These are phyloP conservation scores for Torymus auratus DNA, from an alignment of 2,888 invertebrate species.

Conservation along the genomic window DNA sequence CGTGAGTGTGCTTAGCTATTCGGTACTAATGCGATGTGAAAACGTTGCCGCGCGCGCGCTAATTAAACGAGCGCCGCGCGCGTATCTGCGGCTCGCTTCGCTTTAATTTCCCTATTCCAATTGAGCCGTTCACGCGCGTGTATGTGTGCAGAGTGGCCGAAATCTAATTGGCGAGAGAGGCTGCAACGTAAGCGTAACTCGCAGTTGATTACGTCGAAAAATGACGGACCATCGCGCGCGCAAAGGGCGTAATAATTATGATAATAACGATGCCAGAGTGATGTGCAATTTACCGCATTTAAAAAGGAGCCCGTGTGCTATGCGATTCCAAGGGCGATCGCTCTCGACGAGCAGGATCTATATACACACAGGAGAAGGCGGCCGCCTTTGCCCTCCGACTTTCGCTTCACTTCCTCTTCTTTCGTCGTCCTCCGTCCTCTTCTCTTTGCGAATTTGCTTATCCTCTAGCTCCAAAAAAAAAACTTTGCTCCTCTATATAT, in stretches of 20 bases:
- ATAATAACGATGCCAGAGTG: too few relatives aligned
- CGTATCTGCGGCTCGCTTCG: neutral
- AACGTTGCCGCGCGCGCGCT: neutral
- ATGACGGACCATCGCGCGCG: too few relatives aligned
- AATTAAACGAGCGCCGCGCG: slow-evolving; percentile 5
- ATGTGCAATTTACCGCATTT: slow-evolving; percentile 47
- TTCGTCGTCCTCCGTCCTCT: neutral
- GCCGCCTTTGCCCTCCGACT: too few relatives aligned
- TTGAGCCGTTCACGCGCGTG: too few relatives aligned
- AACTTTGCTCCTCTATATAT: neutral
- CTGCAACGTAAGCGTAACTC: too few relatives aligned
- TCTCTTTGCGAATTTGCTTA: neutral
- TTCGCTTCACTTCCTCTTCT: neutral
- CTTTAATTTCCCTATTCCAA: neutral
- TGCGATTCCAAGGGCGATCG: slow-evolving; percentile 36
- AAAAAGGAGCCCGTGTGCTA: slow-evolving; percentile 9
- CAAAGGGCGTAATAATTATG: too few relatives aligned
- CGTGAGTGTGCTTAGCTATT: too few relatives aligned
- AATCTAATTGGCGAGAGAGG: too few relatives aligned
- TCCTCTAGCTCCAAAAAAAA: neutral
- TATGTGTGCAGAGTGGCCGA: too few relatives aligned
- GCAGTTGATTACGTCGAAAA: too few relatives aligned
- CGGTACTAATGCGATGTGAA: neutral
- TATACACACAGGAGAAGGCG: too few relatives aligned
- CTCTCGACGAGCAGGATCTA: neutral